Evolutionary conservation across 2,888 invertebrate genomes (phyloP).

Genomic region (Maniola hyperantus): DNA sequence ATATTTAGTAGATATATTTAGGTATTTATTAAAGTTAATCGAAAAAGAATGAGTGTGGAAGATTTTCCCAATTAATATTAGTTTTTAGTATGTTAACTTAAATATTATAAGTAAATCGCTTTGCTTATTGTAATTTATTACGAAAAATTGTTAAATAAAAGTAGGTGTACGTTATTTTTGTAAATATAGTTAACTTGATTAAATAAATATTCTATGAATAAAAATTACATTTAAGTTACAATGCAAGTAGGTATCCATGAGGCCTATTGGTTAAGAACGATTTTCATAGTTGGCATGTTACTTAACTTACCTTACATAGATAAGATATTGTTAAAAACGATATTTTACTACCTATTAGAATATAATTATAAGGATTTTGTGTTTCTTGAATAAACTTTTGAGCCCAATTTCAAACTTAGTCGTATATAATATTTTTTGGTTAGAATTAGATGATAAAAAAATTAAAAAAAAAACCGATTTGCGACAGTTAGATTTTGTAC

Average conservation of each 20-base stretch:
- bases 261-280: constrained; percentile 54
- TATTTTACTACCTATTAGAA: constrained; percentile 5
- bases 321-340: constrained; percentile 8
- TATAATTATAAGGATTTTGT: constrained; percentile 37
- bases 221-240: constrained; percentile 26
- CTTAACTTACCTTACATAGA: neutral
- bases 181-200: constrained; percentile 27
- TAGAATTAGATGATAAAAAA: neutral
- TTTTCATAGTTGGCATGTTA: neutral
- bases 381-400: constrained; percentile 60
- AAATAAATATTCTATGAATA: neutral
- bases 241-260: constrained; percentile 64
- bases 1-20: too few species aligned
- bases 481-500: neutral
- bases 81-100: neutral
- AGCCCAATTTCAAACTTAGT: constrained; percentile 71
- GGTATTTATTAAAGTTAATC: neutral
- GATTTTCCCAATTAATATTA: neutral
- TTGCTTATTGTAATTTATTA: constrained; percentile 21
- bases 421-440: constrained; percentile 10
- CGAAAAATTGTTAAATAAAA: constrained; percentile 3
- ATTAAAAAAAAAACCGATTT: neutral
- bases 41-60: neutral
- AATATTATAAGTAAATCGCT: constrained; percentile 4
- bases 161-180: constrained; percentile 6